These are phyloP conservation scores for Scaptomyza cyrtandrae DNA, from an alignment of 2,888 invertebrate genomes.

Conservation along the genomic window DNA sequence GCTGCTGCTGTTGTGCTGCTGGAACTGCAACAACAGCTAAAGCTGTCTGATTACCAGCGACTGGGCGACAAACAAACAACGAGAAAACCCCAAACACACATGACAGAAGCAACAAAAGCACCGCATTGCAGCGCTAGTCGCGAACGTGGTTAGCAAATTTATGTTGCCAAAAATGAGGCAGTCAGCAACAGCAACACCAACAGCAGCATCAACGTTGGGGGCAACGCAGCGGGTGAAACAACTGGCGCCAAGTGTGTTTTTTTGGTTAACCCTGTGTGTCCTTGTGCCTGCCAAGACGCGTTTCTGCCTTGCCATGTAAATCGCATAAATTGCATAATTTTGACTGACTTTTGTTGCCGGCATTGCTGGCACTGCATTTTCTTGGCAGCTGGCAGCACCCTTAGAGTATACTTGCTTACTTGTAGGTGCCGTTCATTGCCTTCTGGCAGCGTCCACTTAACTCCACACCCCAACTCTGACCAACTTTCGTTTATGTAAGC, in stretches of 20 bases:
- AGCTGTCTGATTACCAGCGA: slow-evolving; percentile 30
- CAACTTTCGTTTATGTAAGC: slow-evolving; percentile 48
- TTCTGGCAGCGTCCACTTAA: slow-evolving; percentile 33
- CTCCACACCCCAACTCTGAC: slow-evolving; percentile 10
- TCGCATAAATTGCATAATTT: slow-evolving; percentile 82
- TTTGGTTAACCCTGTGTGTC: slow-evolving; percentile 67
- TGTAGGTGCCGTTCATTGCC: slow-evolving; percentile 73
- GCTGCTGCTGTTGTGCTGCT: slow-evolving; percentile 16
- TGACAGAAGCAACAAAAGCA: slow-evolving; percentile 65
- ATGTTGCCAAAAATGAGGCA: slow-evolving; percentile 64
- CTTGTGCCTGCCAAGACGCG: slow-evolving; percentile 59
- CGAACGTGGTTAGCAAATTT: slow-evolving; percentile 78
- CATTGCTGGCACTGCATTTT: slow-evolving; percentile 69
- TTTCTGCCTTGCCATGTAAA: slow-evolving; percentile 64
- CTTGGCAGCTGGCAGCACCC: slow-evolving; percentile 57
- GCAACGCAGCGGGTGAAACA: slow-evolving; percentile 29
- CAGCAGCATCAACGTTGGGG: slow-evolving; percentile 11
- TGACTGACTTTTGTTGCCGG: slow-evolving; percentile 74
- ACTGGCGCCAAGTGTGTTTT: slow-evolving; percentile 77
- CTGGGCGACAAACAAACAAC: slow-evolving; percentile 41
- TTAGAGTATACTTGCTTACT: slow-evolving; percentile 9
- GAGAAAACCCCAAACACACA: slow-evolving; percentile 53
- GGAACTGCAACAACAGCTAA: slow-evolving; percentile 24
- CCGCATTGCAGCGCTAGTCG: slow-evolving; percentile 63
- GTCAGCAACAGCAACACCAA: slow-evolving; percentile 28